These are phyloP conservation scores for Andrena chrysosceles DNA, from an alignment of 2,888 invertebrate genomes.

Conservation along the genomic window DNA sequence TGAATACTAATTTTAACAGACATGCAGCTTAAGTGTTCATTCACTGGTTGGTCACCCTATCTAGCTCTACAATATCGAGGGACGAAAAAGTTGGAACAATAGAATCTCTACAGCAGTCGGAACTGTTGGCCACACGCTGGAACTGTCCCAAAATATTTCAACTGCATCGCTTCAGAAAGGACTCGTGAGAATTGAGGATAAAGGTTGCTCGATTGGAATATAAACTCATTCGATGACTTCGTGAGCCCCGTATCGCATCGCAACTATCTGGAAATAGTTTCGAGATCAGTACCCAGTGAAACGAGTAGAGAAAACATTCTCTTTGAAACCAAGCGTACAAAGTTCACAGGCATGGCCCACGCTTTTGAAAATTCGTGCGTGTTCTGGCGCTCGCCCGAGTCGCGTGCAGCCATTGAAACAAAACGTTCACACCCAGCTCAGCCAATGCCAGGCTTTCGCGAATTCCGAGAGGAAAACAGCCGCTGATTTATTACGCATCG, in stretches of 20 bases:
- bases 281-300: slow-evolving; percentile 19
- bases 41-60: too few relatives aligned
- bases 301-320: slow-evolving; percentile 27
- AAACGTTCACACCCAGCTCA: slow-evolving; percentile 36
- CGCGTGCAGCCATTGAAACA: neutral
- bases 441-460: slow-evolving; percentile 23
- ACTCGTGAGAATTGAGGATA: slow-evolving; percentile 47
- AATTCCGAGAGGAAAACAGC: slow-evolving; percentile 46
- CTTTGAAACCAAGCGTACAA: neutral
- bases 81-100: too few relatives aligned
- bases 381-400: neutral
- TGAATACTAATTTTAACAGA: too few relatives aligned
- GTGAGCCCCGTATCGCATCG: slow-evolving; percentile 35
- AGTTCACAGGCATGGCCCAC: slow-evolving; percentile 15
- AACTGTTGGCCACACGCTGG: neutral
- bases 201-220: slow-evolving; percentile 46
- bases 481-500: slow-evolving; percentile 54
- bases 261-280: slow-evolving; percentile 45
- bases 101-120: neutral
- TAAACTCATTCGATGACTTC: slow-evolving; percentile 15
- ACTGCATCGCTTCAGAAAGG: neutral
- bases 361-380: slow-evolving; percentile 48
- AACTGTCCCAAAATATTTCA: slow-evolving; percentile 21
- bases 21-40: too few relatives aligned
- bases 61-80: too few relatives aligned